Conservation (phyloP, 2,797 vertebrate genomes). For the Furcifer pardalis region DNA sequence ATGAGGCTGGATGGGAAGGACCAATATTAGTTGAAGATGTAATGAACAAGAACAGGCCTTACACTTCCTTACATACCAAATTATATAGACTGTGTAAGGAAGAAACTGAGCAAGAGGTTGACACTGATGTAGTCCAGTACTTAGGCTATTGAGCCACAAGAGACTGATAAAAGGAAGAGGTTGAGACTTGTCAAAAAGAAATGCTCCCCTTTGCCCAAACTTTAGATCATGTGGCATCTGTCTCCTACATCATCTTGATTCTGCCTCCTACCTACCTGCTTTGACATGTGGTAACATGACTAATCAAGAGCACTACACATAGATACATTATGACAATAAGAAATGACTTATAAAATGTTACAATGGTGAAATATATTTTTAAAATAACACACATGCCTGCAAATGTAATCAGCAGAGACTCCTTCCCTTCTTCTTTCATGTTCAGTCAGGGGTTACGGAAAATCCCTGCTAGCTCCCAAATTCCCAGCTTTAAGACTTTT, state of each 20-base stretch:
- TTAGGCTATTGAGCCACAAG: background rate
- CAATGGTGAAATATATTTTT: background rate
- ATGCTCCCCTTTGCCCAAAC: background rate
- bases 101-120: background rate
- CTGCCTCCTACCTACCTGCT: background rate
- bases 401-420: background rate
- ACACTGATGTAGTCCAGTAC: background rate
- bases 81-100: background rate
- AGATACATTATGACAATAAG: background rate
- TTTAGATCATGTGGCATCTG: background rate
- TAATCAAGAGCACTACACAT: background rate
- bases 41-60: background rate
- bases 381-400: background rate
- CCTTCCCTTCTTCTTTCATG: background rate
- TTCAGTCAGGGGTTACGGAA: background rate
- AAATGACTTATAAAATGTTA: background rate
- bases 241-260: background rate
- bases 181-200: background rate
- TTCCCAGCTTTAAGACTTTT: background rate
- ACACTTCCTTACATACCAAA: background rate
- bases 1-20: background rate
- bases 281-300: background rate
- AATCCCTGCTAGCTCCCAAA: background rate
- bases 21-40: background rate
- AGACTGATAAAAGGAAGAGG: background rate